These are phyloP conservation scores for Apoda limacodes DNA, from an alignment of 2,888 invertebrate genomes.

Conservation along the genomic window DNA sequence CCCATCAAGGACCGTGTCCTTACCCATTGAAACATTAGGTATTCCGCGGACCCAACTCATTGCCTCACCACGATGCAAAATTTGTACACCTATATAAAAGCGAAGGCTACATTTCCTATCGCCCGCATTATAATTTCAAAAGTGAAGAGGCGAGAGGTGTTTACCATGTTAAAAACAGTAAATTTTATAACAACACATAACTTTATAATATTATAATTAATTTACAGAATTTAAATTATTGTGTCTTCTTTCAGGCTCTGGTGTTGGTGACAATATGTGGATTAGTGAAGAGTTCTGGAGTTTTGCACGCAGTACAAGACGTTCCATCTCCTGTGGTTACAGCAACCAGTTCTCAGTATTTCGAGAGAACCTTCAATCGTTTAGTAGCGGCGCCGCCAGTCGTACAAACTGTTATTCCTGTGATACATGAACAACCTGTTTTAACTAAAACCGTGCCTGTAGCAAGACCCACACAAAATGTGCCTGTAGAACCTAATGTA, in stretches of 20 bases:
- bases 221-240: constrained; percentile 1
- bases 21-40: constrained; percentile 63
- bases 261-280: constrained; percentile 32
- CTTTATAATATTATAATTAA: constrained; percentile 4
- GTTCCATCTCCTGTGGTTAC: constrained; percentile 68
- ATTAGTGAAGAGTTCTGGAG: constrained; percentile 37
- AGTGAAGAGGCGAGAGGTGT: constrained; percentile 39
- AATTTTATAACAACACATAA: too few species aligned
- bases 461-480: constrained; percentile 22
- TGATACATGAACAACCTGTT: constrained; percentile 20
- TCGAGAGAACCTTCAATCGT: constrained; percentile 74
- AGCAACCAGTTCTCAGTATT: constrained; percentile 75
- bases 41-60: constrained; percentile 54
- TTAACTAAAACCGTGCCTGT: constrained; percentile 16
- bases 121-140: constrained; percentile 56
- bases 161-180: constrained; percentile 46
- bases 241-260: constrained; percentile 36
- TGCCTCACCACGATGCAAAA: constrained; percentile 65
- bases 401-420: constrained; percentile 25
- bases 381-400: constrained; percentile 39
- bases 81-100: constrained; percentile 69
- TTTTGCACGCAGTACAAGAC: constrained; percentile 26
- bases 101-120: constrained; percentile 51
- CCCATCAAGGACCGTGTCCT: constrained; percentile 63
- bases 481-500: constrained; percentile 40